Conservation (phyloP, 2,113 vertebrate genomes). For the Corynorhinus townsendii region DNA sequence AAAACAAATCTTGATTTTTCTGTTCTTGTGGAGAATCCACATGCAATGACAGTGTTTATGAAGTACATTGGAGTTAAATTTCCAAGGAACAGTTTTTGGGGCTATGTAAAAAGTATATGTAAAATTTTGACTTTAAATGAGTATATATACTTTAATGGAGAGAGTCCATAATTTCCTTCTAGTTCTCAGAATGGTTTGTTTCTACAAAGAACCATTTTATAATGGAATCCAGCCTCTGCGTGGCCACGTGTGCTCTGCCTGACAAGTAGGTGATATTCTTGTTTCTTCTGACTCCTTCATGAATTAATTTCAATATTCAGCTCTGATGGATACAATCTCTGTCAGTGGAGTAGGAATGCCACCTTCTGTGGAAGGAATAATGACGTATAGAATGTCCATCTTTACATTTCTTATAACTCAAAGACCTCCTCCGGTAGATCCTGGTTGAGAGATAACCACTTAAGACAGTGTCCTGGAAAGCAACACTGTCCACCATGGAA, state of each 20-base stretch:
- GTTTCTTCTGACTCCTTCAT: not conserved
- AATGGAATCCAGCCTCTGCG: not conserved
- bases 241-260: not conserved
- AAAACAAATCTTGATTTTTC: not conserved
- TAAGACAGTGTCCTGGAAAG: not conserved
- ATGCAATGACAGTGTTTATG: not conserved
- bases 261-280: not conserved
- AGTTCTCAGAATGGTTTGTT: not conserved
- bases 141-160: not conserved
- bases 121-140: not conserved
- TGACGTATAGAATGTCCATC: not conserved
- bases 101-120: not conserved
- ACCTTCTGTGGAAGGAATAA: not conserved
- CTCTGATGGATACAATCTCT: not conserved
- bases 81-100: not conserved
- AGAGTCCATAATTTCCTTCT: not conserved
- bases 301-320: not conserved
- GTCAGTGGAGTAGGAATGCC: not conserved
- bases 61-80: not conserved
- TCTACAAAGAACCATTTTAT: not conserved
- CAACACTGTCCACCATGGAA: not conserved
- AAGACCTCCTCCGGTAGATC: not conserved
- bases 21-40: not conserved
- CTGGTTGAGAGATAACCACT: not conserved
- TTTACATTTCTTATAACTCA: not conserved